Conservation (phyloP, 2,888 invertebrate species). For the Platycheirus albimanus region DNA sequence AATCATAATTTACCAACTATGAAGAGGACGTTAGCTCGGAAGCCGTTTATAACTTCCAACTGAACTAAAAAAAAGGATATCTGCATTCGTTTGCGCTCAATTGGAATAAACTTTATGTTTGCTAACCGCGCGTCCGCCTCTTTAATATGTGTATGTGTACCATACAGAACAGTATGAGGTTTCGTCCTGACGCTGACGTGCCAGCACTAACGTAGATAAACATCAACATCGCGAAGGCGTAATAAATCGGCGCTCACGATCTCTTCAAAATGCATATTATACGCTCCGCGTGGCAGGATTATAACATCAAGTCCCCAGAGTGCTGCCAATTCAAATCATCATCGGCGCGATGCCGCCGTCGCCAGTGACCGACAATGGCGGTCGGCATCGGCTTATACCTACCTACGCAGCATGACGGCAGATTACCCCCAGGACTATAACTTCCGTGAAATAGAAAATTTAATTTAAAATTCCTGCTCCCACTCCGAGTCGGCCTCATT, state of each 20-base stretch:
- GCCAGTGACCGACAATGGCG: not conserved
- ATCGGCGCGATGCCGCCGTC: conserved; percentile 1
- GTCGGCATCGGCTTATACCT: not conserved
- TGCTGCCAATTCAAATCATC: conserved; percentile 56
- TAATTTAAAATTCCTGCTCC: conserved; percentile 63
- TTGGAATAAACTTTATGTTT: conserved; percentile 58
- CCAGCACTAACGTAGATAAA: conserved; percentile 33
- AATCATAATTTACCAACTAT: conserved; percentile 42
- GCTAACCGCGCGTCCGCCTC: not conserved
- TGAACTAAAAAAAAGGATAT: conserved; percentile 5
- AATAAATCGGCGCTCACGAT: conserved; percentile 63
- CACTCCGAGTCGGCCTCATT: conserved; percentile 37
- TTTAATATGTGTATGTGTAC: too few relatives aligned
- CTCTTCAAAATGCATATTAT: conserved; percentile 59
- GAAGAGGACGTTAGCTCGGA: conserved; percentile 13
- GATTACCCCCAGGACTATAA: conserved; percentile 34
- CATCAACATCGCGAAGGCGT: conserved; percentile 49
- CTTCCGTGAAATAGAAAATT: conserved; percentile 62
- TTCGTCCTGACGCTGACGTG: conserved; percentile 6
- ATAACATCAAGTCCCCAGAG: conserved; percentile 58
- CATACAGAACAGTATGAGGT: not conserved
- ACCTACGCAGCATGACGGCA: not conserved
- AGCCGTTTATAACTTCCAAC: conserved; percentile 7
- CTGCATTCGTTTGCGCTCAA: conserved; percentile 53
- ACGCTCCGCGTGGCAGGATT: conserved; percentile 48